Evolutionary conservation across 2,113 vertebrate species (phyloP).

Genomic region (Etia nguti): DNA sequence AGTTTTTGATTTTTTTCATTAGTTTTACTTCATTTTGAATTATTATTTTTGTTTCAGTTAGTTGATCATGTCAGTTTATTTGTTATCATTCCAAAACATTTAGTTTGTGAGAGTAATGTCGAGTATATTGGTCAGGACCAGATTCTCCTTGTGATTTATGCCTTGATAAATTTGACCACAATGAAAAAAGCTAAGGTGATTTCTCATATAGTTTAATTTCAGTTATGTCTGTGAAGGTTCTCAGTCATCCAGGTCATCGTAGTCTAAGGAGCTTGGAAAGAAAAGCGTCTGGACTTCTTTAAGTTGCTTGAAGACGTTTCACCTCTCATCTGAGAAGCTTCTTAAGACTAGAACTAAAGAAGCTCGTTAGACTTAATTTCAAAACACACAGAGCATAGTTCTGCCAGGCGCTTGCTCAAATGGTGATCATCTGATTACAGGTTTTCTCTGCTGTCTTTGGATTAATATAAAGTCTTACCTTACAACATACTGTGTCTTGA

Average conservation of each 20-base stretch:
- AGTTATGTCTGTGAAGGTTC: too few species aligned
- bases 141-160: neutral
- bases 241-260: too few species aligned
- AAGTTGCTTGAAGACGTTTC: too few species aligned
- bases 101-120: neutral
- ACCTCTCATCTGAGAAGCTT: too few species aligned
- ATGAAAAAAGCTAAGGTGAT: neutral
- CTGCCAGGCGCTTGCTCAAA: neutral
- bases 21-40: neutral
- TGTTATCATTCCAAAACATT: neutral
- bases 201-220: neutral
- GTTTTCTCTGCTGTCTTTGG: fast-evolving
- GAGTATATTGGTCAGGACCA: neutral
- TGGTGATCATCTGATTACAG: neutral
- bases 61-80: neutral
- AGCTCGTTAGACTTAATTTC: neutral
- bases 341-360: too few species aligned
- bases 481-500: neutral
- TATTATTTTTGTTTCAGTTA: neutral
- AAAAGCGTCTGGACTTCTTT: too few species aligned
- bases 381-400: neutral
- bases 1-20: neutral
- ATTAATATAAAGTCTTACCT: neutral
- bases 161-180: fast-evolving
- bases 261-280: too few species aligned